These are phyloP conservation scores for Sus cebifrons DNA, from an alignment of 2,797 vertebrate genomes.

Conservation along the genomic window DNA sequence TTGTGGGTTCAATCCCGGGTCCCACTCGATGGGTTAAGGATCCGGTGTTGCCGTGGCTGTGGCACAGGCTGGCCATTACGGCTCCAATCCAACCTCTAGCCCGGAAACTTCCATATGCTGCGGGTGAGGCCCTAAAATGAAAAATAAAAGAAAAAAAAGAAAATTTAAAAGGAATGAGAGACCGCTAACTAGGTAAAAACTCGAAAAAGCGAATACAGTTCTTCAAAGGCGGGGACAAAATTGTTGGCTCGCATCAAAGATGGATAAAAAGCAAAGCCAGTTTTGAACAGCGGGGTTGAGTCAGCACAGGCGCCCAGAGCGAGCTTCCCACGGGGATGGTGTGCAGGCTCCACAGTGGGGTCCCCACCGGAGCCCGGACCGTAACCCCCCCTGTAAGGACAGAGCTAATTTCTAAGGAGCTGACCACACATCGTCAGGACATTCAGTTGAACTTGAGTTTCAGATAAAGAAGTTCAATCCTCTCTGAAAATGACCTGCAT, in stretches of 20 bases:
- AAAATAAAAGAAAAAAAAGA: no score
- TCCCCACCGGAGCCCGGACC: neutral
- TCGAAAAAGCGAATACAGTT: conserved; percentile 1
- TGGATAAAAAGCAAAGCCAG: neutral
- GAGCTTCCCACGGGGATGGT: neutral
- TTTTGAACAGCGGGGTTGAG: neutral
- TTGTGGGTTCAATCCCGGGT: no score
- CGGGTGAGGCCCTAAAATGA: no score
- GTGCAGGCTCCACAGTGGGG: neutral
- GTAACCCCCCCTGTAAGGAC: neutral
- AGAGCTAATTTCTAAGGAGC: neutral
- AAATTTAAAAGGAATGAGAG: conserved; percentile 7
- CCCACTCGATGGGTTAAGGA: no score
- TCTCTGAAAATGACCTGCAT: neutral
- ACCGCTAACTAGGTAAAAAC: neutral
- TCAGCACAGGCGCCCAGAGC: neutral
- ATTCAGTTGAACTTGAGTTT: conserved; percentile 16
- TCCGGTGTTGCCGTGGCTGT: no score
- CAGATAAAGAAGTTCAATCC: conserved; percentile 43
- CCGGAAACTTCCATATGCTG: no score
- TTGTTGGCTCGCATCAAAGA: conserved; percentile 23
- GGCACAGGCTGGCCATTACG: no score
- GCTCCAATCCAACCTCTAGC: no score
- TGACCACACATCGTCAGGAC: neutral
- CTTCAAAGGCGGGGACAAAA: conserved; percentile 54